Evolutionary conservation across 2,113 vertebrate species (phyloP), one percentile per base, ranked within the genome.

Genomic region (Odocoileus hemionus): DNA sequence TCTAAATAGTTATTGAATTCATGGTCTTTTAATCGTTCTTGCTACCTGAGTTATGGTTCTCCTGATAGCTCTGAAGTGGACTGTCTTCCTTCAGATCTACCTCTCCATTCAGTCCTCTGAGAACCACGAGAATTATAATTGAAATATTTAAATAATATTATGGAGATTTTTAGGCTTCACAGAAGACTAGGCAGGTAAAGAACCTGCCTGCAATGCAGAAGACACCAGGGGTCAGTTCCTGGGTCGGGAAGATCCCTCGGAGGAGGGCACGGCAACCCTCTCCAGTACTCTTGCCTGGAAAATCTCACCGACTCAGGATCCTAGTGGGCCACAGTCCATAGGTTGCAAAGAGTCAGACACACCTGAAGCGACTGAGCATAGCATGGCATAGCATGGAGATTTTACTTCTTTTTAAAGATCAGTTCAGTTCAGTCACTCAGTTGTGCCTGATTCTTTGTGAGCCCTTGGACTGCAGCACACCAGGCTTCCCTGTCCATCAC

Each of bases 301-400:
- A 70, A 21, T 39, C n/a, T 70, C n/a, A 12, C 6, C n/a, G 67
- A 12, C 67, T 39, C n/a, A 70, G 67, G n/a, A 23, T 70, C n/a
- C 67, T 23, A n/a, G 19, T 0, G 0, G 64, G n/a, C n/a, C n/a
- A 23, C 4, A 12, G 64, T 70, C 19, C n/a, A 70, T 23, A 70
- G n/a, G n/a, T 23, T 70, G n/a, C 19, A 70, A 26, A 58, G 57
- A 26, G 67, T 70, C 19, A 39, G 67, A 23, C 67, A 1, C 10
- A 19, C 9, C 67, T 39, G n/a, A 70, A 39, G 67, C 0, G n/a
- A 70, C 19, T 39, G 67, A 39, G n/a, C 67, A 70, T 36, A 70
- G 67, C 5, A 23, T 1, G 19, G 10, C 67, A 23, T 2, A 23
- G 6, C 10, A 39, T 11, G n/a, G n/a, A 70, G 19, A 70, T 39